These are phyloP conservation scores for Tyrannus savana DNA, from an alignment of 2,113 vertebrate genomes.

Conservation along the genomic window DNA sequence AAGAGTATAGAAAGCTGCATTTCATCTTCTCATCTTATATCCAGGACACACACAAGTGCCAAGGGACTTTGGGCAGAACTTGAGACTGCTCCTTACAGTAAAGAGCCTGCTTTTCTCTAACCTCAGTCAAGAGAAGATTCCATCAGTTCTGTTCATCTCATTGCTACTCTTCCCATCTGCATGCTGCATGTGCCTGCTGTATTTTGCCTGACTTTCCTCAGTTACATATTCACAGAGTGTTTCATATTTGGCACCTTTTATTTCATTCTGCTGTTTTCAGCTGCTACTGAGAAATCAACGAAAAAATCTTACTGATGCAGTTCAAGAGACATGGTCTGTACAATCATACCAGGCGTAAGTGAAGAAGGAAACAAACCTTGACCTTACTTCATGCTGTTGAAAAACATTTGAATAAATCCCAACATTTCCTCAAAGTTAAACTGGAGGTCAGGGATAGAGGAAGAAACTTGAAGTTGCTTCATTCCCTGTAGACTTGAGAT, in stretches of 20 bases:
- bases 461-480: not conserved
- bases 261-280: not conserved
- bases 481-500: not conserved
- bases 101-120: not conserved
- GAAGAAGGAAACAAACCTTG: not conserved
- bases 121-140: not conserved
- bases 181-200: not conserved
- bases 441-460: not conserved
- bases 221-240: not conserved
- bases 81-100: not conserved
- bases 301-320: not conserved
- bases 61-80: not conserved
- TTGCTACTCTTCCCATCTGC: not conserved
- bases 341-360: not conserved
- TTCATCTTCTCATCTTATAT: not conserved
- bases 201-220: not conserved
- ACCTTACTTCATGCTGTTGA: not conserved
- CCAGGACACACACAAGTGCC: not conserved
- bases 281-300: not conserved
- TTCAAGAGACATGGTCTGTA: not conserved
- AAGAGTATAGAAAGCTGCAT: not conserved
- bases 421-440: constrained; percentile 15
- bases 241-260: not conserved
- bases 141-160: not conserved
- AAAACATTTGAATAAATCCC: constrained; percentile 4